phyloP scores from a whole-genome alignment of 2,888 invertebrate species.

The Polyommatus iphigenia region DNA sequence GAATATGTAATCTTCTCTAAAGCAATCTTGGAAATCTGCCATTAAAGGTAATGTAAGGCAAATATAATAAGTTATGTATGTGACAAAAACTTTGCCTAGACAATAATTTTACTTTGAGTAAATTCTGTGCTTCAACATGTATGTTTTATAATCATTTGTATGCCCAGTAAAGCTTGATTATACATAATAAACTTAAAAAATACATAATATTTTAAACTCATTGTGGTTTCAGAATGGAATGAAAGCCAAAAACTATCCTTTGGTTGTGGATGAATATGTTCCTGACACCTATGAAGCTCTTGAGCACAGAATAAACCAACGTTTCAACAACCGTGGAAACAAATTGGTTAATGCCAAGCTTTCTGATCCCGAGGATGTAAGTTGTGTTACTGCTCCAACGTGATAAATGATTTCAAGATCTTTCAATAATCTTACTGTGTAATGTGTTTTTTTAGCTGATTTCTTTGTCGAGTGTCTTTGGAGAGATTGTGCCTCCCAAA shows the following conservation, averaged over 20 bases:
- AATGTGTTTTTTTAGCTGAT: slow-evolving; percentile 54
- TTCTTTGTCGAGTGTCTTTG: slow-evolving; percentile 62
- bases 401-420: neutral
- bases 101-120: too few relatives aligned
- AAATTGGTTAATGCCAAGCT: slow-evolving; percentile 83
- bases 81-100: too few relatives aligned
- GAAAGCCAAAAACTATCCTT: slow-evolving; percentile 78
- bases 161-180: too few relatives aligned
- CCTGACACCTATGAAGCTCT: slow-evolving; percentile 81
- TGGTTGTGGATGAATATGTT: slow-evolving; percentile 82
- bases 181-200: too few relatives aligned
- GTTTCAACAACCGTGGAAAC: slow-evolving; percentile 81
- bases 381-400: neutral
- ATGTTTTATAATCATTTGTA: too few relatives aligned
- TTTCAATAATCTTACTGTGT: slow-evolving; percentile 4
- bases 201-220: too few relatives aligned
- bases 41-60: too few relatives aligned
- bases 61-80: too few relatives aligned
- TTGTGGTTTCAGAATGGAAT: slow-evolving; percentile 53
- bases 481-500: slow-evolving; percentile 56
- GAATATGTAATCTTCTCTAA: too few relatives aligned
- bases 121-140: too few relatives aligned
- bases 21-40: too few relatives aligned
- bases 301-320: slow-evolving; percentile 79
- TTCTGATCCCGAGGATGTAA: slow-evolving; percentile 83